Evolutionary conservation across 2,888 invertebrate genomes (phyloP), one percentile per base, ranked within the genome.

Genomic region (Alsophila aescularia): DNA sequence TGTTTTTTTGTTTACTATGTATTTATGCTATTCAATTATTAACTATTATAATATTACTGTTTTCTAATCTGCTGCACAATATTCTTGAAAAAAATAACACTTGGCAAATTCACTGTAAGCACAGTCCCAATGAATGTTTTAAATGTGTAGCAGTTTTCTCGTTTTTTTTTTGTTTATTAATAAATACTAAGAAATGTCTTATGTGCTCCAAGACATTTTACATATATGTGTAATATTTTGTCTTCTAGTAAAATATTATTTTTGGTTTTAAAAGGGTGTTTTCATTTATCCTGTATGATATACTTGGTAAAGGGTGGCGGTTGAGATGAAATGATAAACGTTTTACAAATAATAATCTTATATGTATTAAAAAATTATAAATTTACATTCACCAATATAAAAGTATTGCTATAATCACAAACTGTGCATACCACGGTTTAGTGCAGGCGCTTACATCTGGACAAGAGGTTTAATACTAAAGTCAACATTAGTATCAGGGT

Each of bases 161-260:
- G 71, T 79, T 78, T 77, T 81, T 58, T 54, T 48, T 24, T 18
- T 18, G 5, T 58, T 55, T 44, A 58, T 52, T 53, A 74, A 76
- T 73, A 73, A 74, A 76, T 73, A 73, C 75, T 76, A 78, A 75
- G 72, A 71, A 74, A 82, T 80, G 79, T 82, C 75, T 76, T 70
- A 67, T 57, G 60, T 75, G 73, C 79, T 78, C 73, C 73, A 77
- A 70, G 80, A 82, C 77, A 76, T 83, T 77, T 79, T 77, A 78
- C 70, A 69, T 63, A 57, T 51, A 62, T 85, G 80, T 87, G 83
- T 87, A 86, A 84, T 83, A 84, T 85, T 85, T 87, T 83, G 77
- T 87, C 86, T 87, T 85, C 81, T 90, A 90, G 89, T 90, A 90
- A 89, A 87, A 89, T 87, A 87, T 87, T 88, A 88, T 90, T 89